Percentiles rank a stretch among this genome's conserved stretches.
These are phyloP conservation scores for Nematolebias whitei DNA, from an alignment of 2,113 vertebrate species.

Conservation along the genomic window DNA sequence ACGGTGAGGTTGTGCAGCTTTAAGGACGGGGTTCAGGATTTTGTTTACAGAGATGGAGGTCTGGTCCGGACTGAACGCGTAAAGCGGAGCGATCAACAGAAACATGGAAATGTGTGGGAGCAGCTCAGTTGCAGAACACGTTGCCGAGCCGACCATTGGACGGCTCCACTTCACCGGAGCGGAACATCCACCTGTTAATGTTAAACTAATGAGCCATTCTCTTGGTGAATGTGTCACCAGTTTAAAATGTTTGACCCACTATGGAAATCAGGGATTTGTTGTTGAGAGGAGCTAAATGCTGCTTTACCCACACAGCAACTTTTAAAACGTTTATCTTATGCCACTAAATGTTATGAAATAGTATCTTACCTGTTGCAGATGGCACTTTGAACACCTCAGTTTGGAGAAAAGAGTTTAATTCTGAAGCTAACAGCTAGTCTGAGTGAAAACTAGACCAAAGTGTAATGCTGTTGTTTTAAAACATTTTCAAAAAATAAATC, in stretches of 20 bases:
- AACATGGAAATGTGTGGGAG: slow-evolving; percentile 57
- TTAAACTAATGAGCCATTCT: slow-evolving; percentile 80
- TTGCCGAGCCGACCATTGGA: slow-evolving; percentile 66
- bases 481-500: too few species aligned
- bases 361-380: too few species aligned
- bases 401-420: too few species aligned
- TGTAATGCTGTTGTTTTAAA: too few species aligned
- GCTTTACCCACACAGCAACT: neutral
- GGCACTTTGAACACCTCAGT: too few species aligned
- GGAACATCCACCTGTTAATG: slow-evolving; percentile 83
- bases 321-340: too few species aligned
- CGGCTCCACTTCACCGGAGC: slow-evolving; percentile 74
- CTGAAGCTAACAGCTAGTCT: too few species aligned
- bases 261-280: slow-evolving; percentile 27
- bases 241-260: slow-evolving; percentile 26
- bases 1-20: neutral
- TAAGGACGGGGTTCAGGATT: slow-evolving; percentile 32
- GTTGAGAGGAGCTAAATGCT: slow-evolving; percentile 7
- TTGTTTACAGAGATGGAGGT: slow-evolving; percentile 42
- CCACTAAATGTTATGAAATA: too few species aligned
- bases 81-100: slow-evolving; percentile 32
- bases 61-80: slow-evolving; percentile 7
- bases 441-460: too few species aligned
- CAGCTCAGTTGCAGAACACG: slow-evolving; percentile 66
- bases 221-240: slow-evolving; percentile 72